Base-by-base conservation (phyloP, 2,888 invertebrate genomes). In the Ypsolopha scabrella region DNA sequence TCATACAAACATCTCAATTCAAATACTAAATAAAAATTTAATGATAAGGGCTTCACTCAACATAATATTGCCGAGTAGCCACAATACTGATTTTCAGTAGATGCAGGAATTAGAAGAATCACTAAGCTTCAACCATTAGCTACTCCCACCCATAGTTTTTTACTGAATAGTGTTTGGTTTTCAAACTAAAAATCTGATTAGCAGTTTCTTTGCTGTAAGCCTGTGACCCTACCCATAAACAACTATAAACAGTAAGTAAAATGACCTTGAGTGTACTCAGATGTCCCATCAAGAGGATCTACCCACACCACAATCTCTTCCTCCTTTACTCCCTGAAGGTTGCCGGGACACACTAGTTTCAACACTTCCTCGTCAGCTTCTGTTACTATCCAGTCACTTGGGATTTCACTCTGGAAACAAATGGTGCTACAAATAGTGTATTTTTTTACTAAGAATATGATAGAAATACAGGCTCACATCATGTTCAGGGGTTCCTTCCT, bases 271-370 rank as follows among this genome's bases (percentile, higher is more conserved):
- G 98, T 96, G 67, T 97, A 99, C 80, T 99, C 99, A 6, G 94
- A 91, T 24, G 99, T 99, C 39, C 99, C 99, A 88, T 99, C 99
- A 7, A 99, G 82, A 1, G 99, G 99, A 86, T 99, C 99, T 0
- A 99, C 97, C 99, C 99, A 98, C 24, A 98, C 90, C 9, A 96
- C 95, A 59, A 97, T 90, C 66, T 98, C 96, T 62, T 95, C 93
- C 55, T 93, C 93, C 56, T 89, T 88, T 2, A 92, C 78, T 60
- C 89, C 73, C 53, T 79, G 70, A 50, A 93, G 88, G 50, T 91
- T 87, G 1, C 83, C 70, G 0, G 97, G 96, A 64, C 96, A 94
- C 51, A 88, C 75, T 51, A 87, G 57, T 41, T 77, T 66, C 7
- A 90, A 65, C 13, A 95, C 90, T 35, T 92, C 90, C 57, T 89